These are phyloP conservation scores for Tiliacea aurago DNA, from an alignment of 2,888 invertebrate genomes.

Conservation along the genomic window DNA sequence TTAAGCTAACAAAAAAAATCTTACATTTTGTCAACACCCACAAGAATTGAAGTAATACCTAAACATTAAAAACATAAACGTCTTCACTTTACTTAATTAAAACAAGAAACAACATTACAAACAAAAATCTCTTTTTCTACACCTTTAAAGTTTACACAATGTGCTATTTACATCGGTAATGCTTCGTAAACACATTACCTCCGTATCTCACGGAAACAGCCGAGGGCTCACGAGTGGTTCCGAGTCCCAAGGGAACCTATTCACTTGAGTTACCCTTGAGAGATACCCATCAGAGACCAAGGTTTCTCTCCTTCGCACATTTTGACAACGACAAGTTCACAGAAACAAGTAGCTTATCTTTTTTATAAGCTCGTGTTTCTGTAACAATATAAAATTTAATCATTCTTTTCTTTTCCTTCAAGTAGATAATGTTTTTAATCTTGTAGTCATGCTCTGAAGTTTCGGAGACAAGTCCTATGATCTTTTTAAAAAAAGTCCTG, in stretches of 20 bases:
- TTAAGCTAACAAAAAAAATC: neutral
- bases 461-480: neutral
- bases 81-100: neutral
- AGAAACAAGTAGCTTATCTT: neutral
- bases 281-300: constrained; percentile 12
- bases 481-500: too few species aligned
- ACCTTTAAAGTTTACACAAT: constrained; percentile 31
- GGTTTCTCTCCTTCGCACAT: neutral
- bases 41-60: neutral
- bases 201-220: constrained; percentile 27
- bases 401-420: neutral
- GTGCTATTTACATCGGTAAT: constrained; percentile 49
- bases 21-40: neutral
- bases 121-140: constrained; percentile 23
- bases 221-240: constrained; percentile 36
- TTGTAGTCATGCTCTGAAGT: neutral
- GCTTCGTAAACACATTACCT: constrained; percentile 52
- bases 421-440: neutral
- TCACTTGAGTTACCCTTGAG: constrained; percentile 3
- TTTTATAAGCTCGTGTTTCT: neutral
- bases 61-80: neutral
- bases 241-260: constrained; percentile 16
- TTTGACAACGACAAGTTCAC: neutral
- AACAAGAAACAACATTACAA: constrained; percentile 23
- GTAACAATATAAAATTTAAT: neutral